Percentiles rank a stretch among this genome's conserved stretches.
phyloP scores from a whole-genome alignment of 2,888 invertebrate species.

The Abrostola triplasia region DNA sequence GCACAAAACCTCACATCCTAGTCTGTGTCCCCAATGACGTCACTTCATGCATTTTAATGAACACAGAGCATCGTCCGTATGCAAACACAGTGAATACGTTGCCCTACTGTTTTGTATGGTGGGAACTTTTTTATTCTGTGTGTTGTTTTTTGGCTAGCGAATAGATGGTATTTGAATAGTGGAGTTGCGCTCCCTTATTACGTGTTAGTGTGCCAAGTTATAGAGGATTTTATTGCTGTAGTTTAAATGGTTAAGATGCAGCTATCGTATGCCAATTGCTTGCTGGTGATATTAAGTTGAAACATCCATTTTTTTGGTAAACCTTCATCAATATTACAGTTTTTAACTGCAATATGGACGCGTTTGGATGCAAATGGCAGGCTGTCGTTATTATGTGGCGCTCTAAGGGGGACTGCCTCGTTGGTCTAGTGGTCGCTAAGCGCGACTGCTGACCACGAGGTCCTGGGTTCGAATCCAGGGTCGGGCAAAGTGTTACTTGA shows the following conservation, averaged over 20 bases:
- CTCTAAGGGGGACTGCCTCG: too few relatives aligned
- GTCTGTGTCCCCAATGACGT: constrained; percentile 55
- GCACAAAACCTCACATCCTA: constrained; percentile 33
- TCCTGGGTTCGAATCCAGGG: too few relatives aligned
- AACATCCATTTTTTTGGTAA: too few relatives aligned
- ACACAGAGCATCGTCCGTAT: constrained; percentile 67
- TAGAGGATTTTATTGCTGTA: background rate
- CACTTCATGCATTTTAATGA: constrained; percentile 85
- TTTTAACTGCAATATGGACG: too few relatives aligned
- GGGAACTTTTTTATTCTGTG: constrained; percentile 55
- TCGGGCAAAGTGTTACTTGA: too few relatives aligned
- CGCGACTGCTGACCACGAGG: too few relatives aligned
- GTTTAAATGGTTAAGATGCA: constrained; percentile 15
- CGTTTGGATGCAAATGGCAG: too few relatives aligned
- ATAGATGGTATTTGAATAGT: constrained; percentile 4
- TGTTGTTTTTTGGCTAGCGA: constrained; percentile 45
- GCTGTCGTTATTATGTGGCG: too few relatives aligned
- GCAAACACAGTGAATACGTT: constrained; percentile 70
- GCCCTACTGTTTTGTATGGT: constrained; percentile 57
- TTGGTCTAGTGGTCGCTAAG: too few relatives aligned
- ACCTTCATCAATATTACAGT: too few relatives aligned
- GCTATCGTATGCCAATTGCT: background rate
- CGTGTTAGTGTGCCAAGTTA: constrained; percentile 5
- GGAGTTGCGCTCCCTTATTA: constrained; percentile 13
- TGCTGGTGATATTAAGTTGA: too few relatives aligned